phyloP scores from a whole-genome alignment of 2,113 vertebrate genomes.

The Glaucomys volans region DNA sequence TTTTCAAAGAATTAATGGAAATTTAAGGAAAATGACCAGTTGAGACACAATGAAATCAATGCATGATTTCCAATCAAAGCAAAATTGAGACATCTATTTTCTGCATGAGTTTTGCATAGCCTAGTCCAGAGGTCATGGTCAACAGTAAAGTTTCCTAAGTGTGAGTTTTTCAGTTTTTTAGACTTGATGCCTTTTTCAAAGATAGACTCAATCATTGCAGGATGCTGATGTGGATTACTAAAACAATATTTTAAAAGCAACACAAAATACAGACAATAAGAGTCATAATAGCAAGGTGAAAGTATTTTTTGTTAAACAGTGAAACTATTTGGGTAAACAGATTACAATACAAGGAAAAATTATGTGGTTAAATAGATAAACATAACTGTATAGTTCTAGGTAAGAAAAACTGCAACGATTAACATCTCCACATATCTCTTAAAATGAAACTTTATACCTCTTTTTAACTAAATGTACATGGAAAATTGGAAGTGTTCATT shows the following conservation, averaged over 20 bases:
- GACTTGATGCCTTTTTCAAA: neutral
- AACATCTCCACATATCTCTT: neutral
- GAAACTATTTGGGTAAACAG: neutral
- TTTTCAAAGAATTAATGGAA: neutral
- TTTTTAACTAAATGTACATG: neutral
- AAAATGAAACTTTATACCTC: neutral
- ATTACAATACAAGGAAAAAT: neutral
- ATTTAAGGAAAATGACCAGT: neutral
- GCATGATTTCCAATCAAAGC: neutral
- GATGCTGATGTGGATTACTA: neutral
- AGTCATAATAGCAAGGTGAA: neutral
- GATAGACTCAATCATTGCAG: neutral
- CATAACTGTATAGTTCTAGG: neutral
- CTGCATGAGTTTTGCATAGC: neutral
- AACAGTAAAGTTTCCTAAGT: neutral
- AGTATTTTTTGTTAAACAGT: neutral
- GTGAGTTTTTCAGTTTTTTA: neutral
- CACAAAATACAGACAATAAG: neutral
- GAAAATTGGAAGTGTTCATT: neutral
- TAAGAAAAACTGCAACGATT: neutral
- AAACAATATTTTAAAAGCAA: neutral
- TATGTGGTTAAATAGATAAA: neutral
- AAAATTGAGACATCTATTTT: neutral
- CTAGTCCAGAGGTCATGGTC: neutral
- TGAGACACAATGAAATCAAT: slow-evolving; percentile 33